Conservation (phyloP, 1,140 invertebrate species). For the Zaprionus capensis region DNA sequence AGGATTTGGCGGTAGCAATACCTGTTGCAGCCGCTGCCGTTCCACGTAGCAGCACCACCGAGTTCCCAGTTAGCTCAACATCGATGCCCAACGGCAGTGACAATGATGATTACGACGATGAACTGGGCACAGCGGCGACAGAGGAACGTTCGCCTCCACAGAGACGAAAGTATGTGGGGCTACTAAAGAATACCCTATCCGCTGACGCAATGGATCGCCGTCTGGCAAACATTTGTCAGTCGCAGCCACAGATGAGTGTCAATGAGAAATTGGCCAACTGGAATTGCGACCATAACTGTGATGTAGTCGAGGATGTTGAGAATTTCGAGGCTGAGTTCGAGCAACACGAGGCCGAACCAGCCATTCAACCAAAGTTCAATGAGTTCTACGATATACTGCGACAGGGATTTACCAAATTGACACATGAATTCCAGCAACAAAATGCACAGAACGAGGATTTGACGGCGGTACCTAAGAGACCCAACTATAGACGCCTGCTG, state of each 20-base stretch:
- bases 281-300: constrained; percentile 53
- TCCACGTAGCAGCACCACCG: constrained; percentile 69
- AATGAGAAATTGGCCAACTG: constrained; percentile 69
- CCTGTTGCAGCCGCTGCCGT: not conserved
- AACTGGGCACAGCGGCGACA: constrained; percentile 33
- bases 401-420: constrained; percentile 27
- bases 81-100: constrained; percentile 65
- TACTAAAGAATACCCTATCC: constrained; percentile 73
- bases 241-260: constrained; percentile 72
- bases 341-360: constrained; percentile 36
- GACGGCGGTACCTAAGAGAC: constrained; percentile 22
- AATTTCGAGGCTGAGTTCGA: constrained; percentile 68
- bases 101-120: constrained; percentile 65
- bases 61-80: constrained; percentile 69
- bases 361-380: constrained; percentile 42
- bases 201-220: constrained; percentile 70
- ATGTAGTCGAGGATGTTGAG: constrained; percentile 74
- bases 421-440: constrained; percentile 22
- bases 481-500: constrained; percentile 45
- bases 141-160: constrained; percentile 38
- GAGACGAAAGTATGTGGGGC: constrained; percentile 56
- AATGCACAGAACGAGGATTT: not conserved
- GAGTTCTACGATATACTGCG: constrained; percentile 58
- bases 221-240: constrained; percentile 61
- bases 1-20: not conserved